These are phyloP conservation scores for Zaprionus ornatus DNA, from an alignment of 1,140 invertebrate species.

Conservation along the genomic window DNA sequence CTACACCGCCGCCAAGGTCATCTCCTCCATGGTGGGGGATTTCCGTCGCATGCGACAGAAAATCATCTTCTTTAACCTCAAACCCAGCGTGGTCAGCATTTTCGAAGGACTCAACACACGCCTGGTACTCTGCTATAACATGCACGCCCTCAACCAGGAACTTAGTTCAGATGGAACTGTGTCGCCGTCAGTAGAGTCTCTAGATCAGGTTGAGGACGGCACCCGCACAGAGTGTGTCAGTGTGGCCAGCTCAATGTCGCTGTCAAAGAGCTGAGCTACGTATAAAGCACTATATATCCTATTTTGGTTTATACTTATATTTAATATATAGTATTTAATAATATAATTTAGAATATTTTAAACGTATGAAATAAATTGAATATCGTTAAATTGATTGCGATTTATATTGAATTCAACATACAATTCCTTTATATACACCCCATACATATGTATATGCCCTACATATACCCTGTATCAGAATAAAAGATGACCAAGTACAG, in stretches of 20 bases:
- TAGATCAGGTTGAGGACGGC: constrained; percentile 43
- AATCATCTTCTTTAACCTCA: constrained; percentile 92
- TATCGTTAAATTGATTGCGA: no score
- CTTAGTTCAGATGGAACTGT: constrained; percentile 82
- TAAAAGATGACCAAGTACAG: constrained; percentile 2
- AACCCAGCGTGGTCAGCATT: constrained; percentile 90
- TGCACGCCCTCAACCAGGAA: constrained; percentile 88
- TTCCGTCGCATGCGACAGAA: constrained; percentile 89
- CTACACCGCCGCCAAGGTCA: constrained; percentile 91
- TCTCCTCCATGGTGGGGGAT: constrained; percentile 88
- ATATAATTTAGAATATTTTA: neutral
- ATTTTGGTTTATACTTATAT: neutral
- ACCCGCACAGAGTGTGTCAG: constrained; percentile 56
- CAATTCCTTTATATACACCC: neutral
- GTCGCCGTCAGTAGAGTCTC: constrained; percentile 47
- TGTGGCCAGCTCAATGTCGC: constrained; percentile 55
- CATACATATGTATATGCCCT: neutral
- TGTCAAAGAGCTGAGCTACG: constrained; percentile 15
- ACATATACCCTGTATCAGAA: neutral
- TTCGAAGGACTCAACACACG: constrained; percentile 90
- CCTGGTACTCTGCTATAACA: constrained; percentile 90
- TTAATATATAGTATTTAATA: neutral
- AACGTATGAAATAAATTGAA: neutral
- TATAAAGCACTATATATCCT: neutral
- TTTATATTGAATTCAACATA: neutral